phyloP scores from a whole-genome alignment of 2,888 invertebrate genomes.

The Machimus rusticus region DNA sequence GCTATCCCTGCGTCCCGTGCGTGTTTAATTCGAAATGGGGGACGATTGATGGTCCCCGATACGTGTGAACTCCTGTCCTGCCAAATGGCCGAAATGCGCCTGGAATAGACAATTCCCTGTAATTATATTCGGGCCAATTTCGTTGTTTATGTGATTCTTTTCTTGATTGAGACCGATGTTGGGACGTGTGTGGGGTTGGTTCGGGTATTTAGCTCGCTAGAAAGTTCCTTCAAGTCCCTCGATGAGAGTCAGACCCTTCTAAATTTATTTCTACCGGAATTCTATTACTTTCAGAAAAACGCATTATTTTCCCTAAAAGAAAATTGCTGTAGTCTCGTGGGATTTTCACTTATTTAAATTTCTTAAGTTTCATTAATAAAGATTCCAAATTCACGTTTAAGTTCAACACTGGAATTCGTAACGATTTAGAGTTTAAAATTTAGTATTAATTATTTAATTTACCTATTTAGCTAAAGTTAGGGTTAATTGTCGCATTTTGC shows the following conservation, averaged over 20 bases:
- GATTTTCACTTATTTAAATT: neutral
- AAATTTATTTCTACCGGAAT: neutral
- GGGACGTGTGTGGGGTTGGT: neutral
- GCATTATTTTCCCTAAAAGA: neutral
- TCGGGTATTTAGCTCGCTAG: neutral
- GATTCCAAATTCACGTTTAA: no score
- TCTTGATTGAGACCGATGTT: slow-evolving; percentile 8
- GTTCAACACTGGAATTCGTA: no score
- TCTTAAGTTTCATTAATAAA: neutral
- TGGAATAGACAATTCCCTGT: slow-evolving; percentile 26
- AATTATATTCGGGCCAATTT: slow-evolving; percentile 24
- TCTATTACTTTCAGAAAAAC: neutral
- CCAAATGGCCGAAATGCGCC: slow-evolving; percentile 26
- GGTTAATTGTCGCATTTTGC: no score
- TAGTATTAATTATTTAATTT: no score
- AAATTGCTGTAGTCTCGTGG: neutral
- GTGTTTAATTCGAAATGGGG: slow-evolving; percentile 12
- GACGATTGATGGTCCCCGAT: slow-evolving; percentile 46
- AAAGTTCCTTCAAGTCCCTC: neutral
- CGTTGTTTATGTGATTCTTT: slow-evolving; percentile 19
- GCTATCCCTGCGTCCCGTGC: slow-evolving; percentile 6
- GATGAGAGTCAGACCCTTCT: neutral
- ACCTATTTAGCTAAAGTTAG: no score
- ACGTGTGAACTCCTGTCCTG: slow-evolving; percentile 36
- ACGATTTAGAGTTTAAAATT: no score